Conservation (phyloP, 2,113 vertebrate genomes). For the Bungarus multicinctus region DNA sequence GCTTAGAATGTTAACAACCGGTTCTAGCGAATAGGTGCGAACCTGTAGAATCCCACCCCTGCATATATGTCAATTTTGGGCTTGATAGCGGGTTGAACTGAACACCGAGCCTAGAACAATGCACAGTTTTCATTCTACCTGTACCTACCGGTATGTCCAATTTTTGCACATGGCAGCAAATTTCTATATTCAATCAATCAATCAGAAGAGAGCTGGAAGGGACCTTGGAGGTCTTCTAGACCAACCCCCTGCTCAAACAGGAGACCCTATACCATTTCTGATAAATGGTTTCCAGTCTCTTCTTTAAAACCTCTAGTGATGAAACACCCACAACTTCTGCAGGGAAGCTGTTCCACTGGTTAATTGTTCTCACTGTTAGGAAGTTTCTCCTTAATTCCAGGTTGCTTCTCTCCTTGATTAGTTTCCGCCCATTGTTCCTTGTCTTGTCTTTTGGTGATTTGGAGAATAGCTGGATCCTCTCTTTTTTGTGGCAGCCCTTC, state of each 20-base stretch:
- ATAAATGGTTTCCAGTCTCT: background rate
- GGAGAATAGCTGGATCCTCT: background rate
- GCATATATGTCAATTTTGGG: too few species aligned
- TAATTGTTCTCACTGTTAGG: background rate
- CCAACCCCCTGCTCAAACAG: background rate
- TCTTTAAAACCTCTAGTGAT: background rate
- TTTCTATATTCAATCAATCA: background rate
- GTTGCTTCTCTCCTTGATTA: background rate
- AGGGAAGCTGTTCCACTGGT: background rate
- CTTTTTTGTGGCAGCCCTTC: background rate
- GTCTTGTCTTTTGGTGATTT: background rate
- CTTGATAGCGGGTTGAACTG: too few species aligned
- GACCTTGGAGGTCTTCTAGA: background rate
- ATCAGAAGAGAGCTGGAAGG: background rate
- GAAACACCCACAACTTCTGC: background rate
- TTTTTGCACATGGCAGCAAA: background rate
- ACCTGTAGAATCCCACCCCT: too few species aligned
- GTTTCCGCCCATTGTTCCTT: background rate
- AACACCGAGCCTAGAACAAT: background rate
- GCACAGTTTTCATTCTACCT: background rate
- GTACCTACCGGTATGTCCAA: background rate
- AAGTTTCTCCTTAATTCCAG: background rate
- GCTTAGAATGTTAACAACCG: too few species aligned
- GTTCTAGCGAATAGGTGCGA: too few species aligned
- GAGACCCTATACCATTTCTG: background rate